These are phyloP conservation scores for Sterna hirundo DNA, from an alignment of 2,113 vertebrate genomes.

Conservation along the genomic window DNA sequence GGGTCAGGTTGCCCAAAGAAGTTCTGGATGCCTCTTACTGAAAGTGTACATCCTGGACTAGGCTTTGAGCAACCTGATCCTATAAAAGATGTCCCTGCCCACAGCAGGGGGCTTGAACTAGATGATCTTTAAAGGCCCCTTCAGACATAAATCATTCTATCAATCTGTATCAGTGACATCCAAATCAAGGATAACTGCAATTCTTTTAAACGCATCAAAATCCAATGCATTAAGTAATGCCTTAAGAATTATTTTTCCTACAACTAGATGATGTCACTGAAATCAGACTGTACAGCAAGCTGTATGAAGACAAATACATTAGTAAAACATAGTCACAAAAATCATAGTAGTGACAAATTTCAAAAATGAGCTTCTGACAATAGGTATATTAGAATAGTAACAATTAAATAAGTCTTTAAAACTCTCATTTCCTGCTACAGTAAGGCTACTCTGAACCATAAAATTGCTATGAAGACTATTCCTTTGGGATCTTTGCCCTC, in stretches of 20 bases:
- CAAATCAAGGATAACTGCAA: not conserved
- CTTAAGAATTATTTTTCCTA: not conserved
- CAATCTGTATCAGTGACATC: not conserved
- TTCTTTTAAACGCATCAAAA: not conserved
- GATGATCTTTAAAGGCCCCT: not conserved
- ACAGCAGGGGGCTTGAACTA: not conserved
- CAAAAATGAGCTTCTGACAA: not conserved
- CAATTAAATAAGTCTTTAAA: not conserved
- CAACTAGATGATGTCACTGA: not conserved
- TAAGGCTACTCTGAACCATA: not conserved
- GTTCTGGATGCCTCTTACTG: fast-evolving
- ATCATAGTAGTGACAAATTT: not conserved
- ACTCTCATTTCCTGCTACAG: not conserved
- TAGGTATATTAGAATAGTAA: not conserved
- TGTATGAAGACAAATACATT: not conserved
- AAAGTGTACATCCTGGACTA: too few species aligned
- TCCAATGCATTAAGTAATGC: not conserved
- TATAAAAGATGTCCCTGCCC: not conserved
- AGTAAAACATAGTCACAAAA: not conserved
- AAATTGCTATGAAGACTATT: not conserved
- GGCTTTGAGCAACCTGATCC: not conserved
- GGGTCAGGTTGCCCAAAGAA: not conserved
- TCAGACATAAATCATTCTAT: not conserved
- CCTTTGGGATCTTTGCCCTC: not conserved
- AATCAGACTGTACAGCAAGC: not conserved